A percentile compares a stretch with the other conserved stretches of the same genome.
Evolutionary conservation across 92 coral and sea anemone species (phyloP).

Genomic region (Nematostella vectensis): DNA sequence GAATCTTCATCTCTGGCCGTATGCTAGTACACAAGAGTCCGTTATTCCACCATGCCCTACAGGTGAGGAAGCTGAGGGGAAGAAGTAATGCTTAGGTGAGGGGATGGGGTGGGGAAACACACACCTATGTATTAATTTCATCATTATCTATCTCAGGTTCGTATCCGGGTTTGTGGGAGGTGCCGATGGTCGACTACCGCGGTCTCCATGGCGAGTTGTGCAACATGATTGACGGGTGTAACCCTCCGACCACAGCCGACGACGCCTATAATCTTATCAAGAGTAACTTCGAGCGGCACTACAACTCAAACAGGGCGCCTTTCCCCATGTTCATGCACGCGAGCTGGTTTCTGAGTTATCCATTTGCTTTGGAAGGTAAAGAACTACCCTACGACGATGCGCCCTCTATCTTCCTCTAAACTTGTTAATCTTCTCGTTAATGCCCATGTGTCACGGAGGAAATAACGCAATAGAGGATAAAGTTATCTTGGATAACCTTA

Average conservation of each 20-base stretch:
- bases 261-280: conserved; percentile 42
- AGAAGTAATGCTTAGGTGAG: too few relatives aligned
- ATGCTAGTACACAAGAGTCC: conserved; percentile 62
- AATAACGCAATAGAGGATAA: too few relatives aligned
- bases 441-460: too few relatives aligned
- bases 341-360: conserved; percentile 42
- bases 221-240: conserved; percentile 70
- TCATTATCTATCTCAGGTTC: too few relatives aligned
- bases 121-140: too few relatives aligned
- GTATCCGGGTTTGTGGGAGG: conserved; percentile 98
- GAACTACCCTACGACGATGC: too few relatives aligned
- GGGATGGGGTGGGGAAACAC: too few relatives aligned
- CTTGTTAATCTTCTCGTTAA: too few relatives aligned
- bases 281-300: conserved; percentile 72
- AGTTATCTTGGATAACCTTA: too few relatives aligned
- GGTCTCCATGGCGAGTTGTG: conserved; percentile 52
- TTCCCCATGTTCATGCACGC: conserved; percentile 95
- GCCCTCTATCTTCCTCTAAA: too few relatives aligned
- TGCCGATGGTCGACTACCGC: conserved; percentile 76
- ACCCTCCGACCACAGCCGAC: conserved; percentile 29
- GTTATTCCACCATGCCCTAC: conserved; percentile 85
- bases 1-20: conserved; percentile 84
- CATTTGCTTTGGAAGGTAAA: conserved; percentile 54
- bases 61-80: too few relatives aligned
- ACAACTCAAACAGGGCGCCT: conserved; percentile 71